Percentiles rank a stretch among this genome's conserved stretches.
Evolutionary conservation across 2,797 vertebrate genomes (phyloP).

Genomic region (Gadopsis marmoratus): DNA sequence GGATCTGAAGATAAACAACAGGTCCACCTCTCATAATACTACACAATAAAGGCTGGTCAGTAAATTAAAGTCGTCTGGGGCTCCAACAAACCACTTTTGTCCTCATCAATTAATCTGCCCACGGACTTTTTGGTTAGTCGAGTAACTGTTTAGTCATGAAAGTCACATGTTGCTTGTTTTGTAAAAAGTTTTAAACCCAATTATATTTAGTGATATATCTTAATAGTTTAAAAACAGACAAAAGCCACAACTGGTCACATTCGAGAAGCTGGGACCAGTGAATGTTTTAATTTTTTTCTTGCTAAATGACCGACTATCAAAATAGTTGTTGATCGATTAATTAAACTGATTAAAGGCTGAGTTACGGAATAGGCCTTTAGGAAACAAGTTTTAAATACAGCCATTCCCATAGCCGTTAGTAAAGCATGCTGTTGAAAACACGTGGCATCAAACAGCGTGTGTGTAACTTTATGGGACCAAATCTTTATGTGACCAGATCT

Average conservation of each 20-base stretch:
- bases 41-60: neutral
- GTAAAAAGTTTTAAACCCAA: neutral
- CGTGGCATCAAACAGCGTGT: neutral
- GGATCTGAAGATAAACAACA: constrained; percentile 4
- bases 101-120: neutral
- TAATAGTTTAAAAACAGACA: neutral
- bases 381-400: neutral
- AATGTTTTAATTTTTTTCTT: neutral
- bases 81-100: neutral
- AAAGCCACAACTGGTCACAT: neutral
- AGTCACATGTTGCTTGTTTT: neutral
- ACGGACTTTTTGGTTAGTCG: neutral
- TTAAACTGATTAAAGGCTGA: neutral
- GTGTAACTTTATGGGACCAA: no score
- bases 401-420: neutral
- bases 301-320: neutral
- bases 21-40: neutral
- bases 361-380: neutral
- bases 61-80: neutral
- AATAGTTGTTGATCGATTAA: neutral
- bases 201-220: neutral
- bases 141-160: neutral
- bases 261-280: neutral
- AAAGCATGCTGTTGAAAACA: neutral
- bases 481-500: neutral